Conservation (phyloP, 2,797 vertebrate genomes). For the Enteromius unitaeniatus region DNA sequence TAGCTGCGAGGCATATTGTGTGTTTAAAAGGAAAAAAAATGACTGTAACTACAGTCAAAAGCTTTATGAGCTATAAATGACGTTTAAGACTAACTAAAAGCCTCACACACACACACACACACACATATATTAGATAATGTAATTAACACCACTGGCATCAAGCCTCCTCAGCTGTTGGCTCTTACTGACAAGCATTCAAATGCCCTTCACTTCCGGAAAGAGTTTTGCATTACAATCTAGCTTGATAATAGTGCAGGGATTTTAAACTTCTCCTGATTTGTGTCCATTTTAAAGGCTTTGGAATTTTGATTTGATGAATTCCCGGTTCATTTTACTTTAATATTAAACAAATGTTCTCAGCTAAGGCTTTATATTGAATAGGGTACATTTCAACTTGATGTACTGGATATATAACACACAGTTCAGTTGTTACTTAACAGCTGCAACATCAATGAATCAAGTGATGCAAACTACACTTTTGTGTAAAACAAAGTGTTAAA, state of each 20-base stretch:
- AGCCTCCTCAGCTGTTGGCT: conserved; percentile 5
- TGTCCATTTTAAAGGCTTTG: neutral
- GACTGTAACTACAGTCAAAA: neutral
- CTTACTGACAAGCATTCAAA: conserved; percentile 4
- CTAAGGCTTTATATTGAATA: neutral
- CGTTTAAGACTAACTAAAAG: neutral
- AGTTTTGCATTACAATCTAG: neutral
- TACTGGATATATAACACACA: neutral
- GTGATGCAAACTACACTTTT: neutral
- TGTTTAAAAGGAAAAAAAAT: neutral
- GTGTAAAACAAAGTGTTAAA: neutral
- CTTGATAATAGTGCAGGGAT: neutral
- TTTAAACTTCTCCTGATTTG: neutral
- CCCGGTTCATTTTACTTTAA: neutral
- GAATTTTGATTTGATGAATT: neutral
- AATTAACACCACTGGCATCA: neutral
- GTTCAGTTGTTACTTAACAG: neutral
- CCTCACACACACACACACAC: neutral
- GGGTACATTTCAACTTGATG: neutral
- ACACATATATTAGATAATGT: neutral
- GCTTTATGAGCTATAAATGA: neutral
- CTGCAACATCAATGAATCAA: neutral
- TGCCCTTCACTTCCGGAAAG: conserved; percentile 22
- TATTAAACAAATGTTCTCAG: neutral
- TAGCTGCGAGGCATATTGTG: neutral